A percentile compares a stretch with the other conserved stretches of the same genome.
Evolutionary conservation across 1,140 invertebrate species (phyloP).

Genomic region (Drepana arcuata): DNA sequence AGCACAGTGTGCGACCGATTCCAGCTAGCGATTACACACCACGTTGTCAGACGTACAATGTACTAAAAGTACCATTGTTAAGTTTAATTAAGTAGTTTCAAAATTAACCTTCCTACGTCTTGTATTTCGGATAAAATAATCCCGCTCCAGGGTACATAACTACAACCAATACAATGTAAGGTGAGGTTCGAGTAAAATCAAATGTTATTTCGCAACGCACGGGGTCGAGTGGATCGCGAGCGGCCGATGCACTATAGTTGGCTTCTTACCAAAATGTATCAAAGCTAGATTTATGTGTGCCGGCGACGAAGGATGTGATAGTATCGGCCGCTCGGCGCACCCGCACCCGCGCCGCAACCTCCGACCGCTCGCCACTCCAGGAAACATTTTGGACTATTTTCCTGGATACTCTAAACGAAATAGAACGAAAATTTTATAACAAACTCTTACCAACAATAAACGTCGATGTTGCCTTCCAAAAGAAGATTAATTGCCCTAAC

Average conservation of each 20-base stretch:
- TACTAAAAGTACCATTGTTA: conserved; percentile 10
- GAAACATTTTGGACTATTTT: conserved; percentile 2
- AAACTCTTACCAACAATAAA: no score
- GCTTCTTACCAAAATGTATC: conserved; percentile 66
- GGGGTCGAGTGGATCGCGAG: conserved; percentile 13
- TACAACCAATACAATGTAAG: conserved; percentile 8
- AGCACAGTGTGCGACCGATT: conserved; percentile 9
- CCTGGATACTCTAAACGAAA: no score
- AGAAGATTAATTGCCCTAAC: no score
- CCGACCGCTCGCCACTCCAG: neutral
- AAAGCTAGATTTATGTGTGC: conserved; percentile 65
- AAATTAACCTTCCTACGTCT: no score
- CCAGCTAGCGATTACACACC: conserved; percentile 12
- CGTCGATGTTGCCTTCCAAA: no score
- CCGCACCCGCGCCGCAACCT: conserved; percentile 1
- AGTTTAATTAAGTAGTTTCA: conserved; percentile 13
- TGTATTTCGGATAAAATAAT: no score
- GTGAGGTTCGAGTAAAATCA: conserved; percentile 16
- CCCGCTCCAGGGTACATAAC: no score
- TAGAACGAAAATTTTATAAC: no score
- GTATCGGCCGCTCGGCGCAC: conserved; percentile 32
- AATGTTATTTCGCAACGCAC: conserved; percentile 22
- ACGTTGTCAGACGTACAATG: conserved; percentile 7
- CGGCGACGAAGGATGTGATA: conserved; percentile 52
- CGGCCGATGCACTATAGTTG: conserved; percentile 37